Conservation (phyloP, 2,113 vertebrate species). For the Seriola aureovittata region DNA sequence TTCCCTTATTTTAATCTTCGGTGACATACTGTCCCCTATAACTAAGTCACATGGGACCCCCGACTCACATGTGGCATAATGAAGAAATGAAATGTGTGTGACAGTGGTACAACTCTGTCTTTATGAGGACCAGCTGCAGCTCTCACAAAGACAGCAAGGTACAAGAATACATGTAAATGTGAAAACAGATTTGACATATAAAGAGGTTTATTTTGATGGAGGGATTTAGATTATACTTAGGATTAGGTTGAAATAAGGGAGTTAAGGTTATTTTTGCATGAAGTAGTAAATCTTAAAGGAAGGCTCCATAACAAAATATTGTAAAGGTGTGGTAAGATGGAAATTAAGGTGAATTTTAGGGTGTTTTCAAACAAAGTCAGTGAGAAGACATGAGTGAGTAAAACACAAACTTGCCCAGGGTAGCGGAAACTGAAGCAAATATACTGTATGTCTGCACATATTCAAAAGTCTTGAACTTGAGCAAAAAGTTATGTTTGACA, state of each 20-base stretch:
- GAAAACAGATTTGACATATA: neutral
- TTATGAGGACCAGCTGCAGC: slow-evolving; percentile 35
- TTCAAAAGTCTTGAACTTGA: neutral
- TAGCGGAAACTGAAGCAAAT: neutral
- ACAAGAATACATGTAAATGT: neutral
- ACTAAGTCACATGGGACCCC: slow-evolving; percentile 55
- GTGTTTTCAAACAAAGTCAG: neutral
- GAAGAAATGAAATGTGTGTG: slow-evolving; percentile 39
- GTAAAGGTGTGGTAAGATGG: neutral
- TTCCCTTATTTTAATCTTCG: slow-evolving; percentile 50
- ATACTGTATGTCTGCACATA: neutral
- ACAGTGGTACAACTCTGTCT: slow-evolving; percentile 1
- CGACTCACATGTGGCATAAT: slow-evolving; percentile 50
- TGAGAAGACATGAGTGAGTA: neutral
- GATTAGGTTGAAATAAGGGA: neutral
- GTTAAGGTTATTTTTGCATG: neutral
- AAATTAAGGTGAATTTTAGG: neutral
- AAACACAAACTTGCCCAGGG: neutral
- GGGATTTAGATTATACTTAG: neutral
- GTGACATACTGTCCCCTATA: slow-evolving; percentile 49
- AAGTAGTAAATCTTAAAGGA: too few species aligned
- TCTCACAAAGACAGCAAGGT: neutral
- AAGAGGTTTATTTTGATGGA: neutral
- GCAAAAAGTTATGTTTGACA: neutral
- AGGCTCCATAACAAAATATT: neutral